Evolutionary conservation across 2,113 vertebrate genomes (phyloP).

Genomic region (Larimichthys crocea): DNA sequence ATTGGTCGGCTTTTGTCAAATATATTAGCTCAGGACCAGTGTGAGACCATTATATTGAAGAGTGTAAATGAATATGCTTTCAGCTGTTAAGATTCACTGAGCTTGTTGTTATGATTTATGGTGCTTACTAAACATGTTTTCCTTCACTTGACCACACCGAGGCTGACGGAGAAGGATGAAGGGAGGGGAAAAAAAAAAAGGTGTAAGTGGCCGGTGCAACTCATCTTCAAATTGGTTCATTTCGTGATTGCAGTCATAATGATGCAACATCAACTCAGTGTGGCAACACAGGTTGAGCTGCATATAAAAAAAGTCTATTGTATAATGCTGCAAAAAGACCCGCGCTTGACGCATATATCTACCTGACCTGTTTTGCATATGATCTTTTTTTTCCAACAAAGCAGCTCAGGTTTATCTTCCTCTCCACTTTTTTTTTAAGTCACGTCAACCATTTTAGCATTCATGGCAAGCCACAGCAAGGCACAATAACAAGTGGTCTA

Average conservation of each 20-base stretch:
- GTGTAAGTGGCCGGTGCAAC: constrained; percentile 29
- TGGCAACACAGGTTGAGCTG: constrained; percentile 33
- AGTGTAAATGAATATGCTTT: constrained; percentile 70
- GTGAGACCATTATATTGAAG: constrained; percentile 62
- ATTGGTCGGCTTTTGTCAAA: constrained; percentile 77
- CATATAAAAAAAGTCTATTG: constrained; percentile 16
- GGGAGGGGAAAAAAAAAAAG: constrained; percentile 20
- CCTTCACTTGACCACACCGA: constrained; percentile 52
- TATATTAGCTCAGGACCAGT: constrained; percentile 73
- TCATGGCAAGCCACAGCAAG: constrained; percentile 61
- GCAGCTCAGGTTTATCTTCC: constrained; percentile 58
- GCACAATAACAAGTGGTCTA: constrained; percentile 83
- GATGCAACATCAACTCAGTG: constrained; percentile 45
- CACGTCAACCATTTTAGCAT: constrained; percentile 71
- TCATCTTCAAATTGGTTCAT: constrained; percentile 64
- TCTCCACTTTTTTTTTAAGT: constrained; percentile 52
- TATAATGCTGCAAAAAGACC: constrained; percentile 17
- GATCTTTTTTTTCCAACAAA: constrained; percentile 50
- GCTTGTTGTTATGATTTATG: constrained; percentile 73
- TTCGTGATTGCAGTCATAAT: constrained; percentile 61
- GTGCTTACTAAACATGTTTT: constrained; percentile 72
- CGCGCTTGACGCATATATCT: constrained; percentile 42
- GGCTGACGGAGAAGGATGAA: constrained; percentile 41
- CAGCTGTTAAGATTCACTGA: constrained; percentile 56
- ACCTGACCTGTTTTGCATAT: constrained; percentile 65